Evolutionary conservation across 1,140 invertebrate genomes (phyloP).

Genomic region (Rhopalosiphum maidis): DNA sequence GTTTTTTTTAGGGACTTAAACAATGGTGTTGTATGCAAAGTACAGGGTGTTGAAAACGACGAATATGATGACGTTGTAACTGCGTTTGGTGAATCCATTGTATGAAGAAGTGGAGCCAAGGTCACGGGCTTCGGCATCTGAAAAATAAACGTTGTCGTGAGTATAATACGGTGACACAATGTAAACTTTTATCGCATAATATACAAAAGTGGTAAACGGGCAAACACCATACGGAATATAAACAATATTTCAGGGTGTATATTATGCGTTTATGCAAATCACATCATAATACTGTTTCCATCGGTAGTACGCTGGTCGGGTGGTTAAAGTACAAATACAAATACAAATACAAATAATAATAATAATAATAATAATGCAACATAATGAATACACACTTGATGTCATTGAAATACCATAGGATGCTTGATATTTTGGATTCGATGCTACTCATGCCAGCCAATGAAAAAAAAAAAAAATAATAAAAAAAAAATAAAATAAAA

Average conservation of each 20-base stretch:
- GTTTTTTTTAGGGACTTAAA: background rate
- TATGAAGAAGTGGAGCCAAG: slow-evolving; percentile 43
- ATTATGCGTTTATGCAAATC: background rate
- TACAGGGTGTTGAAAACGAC: slow-evolving; percentile 22
- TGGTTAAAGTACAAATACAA: background rate
- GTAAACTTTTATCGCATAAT: background rate
- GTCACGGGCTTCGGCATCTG: slow-evolving; percentile 22
- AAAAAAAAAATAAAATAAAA: slow-evolving; percentile 37
- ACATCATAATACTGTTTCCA: background rate
- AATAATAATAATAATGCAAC: background rate
- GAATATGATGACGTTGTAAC: slow-evolving; percentile 43
- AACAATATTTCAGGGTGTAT: background rate
- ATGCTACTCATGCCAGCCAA: slow-evolving; percentile 54
- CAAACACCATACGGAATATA: background rate
- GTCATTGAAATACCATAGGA: slow-evolving; percentile 45
- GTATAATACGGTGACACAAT: background rate
- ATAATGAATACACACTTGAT: slow-evolving; percentile 55
- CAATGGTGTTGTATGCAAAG: background rate
- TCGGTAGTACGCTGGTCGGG: background rate
- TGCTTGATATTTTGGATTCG: slow-evolving; percentile 56
- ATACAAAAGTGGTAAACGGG: background rate
- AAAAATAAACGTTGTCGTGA: background rate
- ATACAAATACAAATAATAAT: too few species aligned
- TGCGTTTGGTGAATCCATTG: slow-evolving; percentile 43
- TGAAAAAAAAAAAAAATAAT: slow-evolving; percentile 46